Evolutionary conservation across 2,113 vertebrate genomes (phyloP), one percentile per base, ranked within the genome.

Genomic region (Panthera uncia): DNA sequence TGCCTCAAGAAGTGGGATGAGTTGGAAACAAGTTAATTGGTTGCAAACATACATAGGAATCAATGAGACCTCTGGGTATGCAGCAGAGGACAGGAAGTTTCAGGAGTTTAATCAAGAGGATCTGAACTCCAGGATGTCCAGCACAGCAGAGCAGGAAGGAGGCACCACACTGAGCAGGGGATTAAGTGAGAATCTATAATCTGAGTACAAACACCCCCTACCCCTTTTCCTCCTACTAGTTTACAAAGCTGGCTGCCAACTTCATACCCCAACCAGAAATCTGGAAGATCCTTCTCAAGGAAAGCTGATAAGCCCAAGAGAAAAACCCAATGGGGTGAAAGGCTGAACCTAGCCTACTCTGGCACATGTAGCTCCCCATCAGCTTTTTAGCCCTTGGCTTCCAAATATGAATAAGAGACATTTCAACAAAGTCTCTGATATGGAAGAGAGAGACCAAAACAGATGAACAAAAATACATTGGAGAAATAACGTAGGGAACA

Each of bases 391-490:
- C 57, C 76, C 13, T 33, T 13, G 69, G 87, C 4, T 73, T 69
- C 25, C 86, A 84, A 66, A 45, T 27, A 7, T 1, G 18, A 84
- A 74, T 55, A 63, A 71, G 50, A 57, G 52, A 38, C 23, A 81
- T 65, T 7, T 81, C n/a, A n/a, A 33, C 12, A 9, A 74, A 92
- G 78, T 63, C 27, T 78, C 74, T 48, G 13, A 63, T 0, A 31
- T 3, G 19, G 79, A 74, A 74, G 15, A 85, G 14, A 92, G 11
- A 81, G 27, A 74, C 12, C 8, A 4, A 91, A 89, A 41, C 65
- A 80, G 82, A 94, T 45, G 66, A 94, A 76, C 45, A 79, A 88
- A 95, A 94, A 73, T 41, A 95, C 85, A 31, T 3, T 19, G 18
- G 74, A 88, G 11, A 93, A 92, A 71, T 55, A 57, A 57, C 11